These are phyloP conservation scores for Phalanger gymnotis DNA, from an alignment of 2,797 vertebrate genomes.

Conservation along the genomic window DNA sequence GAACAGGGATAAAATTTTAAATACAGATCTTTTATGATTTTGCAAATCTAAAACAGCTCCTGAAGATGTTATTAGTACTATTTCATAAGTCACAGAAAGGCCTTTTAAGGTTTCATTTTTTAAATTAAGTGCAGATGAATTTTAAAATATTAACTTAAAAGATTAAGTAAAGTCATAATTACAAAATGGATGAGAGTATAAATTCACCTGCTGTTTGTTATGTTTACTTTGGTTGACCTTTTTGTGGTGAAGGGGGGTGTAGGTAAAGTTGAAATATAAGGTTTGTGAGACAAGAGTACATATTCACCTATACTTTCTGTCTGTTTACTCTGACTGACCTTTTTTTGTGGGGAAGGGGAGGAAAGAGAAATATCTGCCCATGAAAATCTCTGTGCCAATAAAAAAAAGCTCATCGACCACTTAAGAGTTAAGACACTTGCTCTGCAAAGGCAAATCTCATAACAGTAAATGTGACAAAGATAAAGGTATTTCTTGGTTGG, in stretches of 20 bases:
- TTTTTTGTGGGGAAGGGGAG: slow-evolving; percentile 71
- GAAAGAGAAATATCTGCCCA: slow-evolving; percentile 71
- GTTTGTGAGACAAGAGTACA: slow-evolving; percentile 71
- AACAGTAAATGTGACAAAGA: slow-evolving; percentile 47
- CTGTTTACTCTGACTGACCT: slow-evolving; percentile 79
- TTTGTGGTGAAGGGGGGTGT: slow-evolving; percentile 68
- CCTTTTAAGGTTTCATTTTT: slow-evolving; percentile 26
- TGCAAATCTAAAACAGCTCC: slow-evolving; percentile 32
- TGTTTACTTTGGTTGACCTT: slow-evolving; percentile 75
- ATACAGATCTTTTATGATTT: slow-evolving; percentile 28
- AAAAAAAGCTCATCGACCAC: slow-evolving; percentile 61
- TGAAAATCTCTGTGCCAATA: slow-evolving; percentile 75
- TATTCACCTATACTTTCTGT: slow-evolving; percentile 73
- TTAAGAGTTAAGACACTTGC: slow-evolving; percentile 68
- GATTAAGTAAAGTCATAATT: slow-evolving; percentile 47
- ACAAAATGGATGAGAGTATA: slow-evolving; percentile 23
- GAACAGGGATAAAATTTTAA: slow-evolving; percentile 18
- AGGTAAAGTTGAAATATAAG: slow-evolving; percentile 72
- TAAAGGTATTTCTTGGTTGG: slow-evolving; percentile 53
- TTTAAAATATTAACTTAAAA: slow-evolving; percentile 53
- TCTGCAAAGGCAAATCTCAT: slow-evolving; percentile 40
- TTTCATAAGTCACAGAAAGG: slow-evolving; percentile 22
- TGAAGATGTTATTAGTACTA: slow-evolving; percentile 30
- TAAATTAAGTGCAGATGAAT: slow-evolving; percentile 16
- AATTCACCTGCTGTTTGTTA: slow-evolving; percentile 42